A percentile compares a stretch with the other conserved stretches of the same genome.
Conservation (phyloP, 1,140 invertebrate genomes). For the Thaumetopoea pityocampa region DNA sequence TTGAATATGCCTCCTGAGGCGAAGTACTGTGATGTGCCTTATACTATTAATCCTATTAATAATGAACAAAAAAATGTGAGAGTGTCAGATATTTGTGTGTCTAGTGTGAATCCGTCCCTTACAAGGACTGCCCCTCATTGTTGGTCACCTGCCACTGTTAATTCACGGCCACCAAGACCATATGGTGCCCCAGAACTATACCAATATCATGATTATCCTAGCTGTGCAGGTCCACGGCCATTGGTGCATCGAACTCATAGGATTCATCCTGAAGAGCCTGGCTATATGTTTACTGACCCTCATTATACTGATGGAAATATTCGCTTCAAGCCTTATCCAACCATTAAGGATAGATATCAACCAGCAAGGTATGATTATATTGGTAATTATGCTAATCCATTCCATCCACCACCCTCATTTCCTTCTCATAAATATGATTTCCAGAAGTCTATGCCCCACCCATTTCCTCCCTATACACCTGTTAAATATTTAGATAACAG, state of each 20-base stretch:
- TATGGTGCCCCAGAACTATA: slow-evolving; percentile 54
- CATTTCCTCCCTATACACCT: slow-evolving; percentile 54
- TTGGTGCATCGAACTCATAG: slow-evolving; percentile 43
- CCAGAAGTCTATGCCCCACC: slow-evolving; percentile 48
- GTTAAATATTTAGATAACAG: slow-evolving; percentile 60
- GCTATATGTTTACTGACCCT: slow-evolving; percentile 45
- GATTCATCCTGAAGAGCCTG: slow-evolving; percentile 38
- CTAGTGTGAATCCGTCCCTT: slow-evolving; percentile 42
- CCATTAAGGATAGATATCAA: slow-evolving; percentile 49
- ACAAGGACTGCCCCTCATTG: slow-evolving; percentile 37
- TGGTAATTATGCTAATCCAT: slow-evolving; percentile 54
- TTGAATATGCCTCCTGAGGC: slow-evolving; percentile 44
- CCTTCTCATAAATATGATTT: slow-evolving; percentile 58
- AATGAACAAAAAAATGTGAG: slow-evolving; percentile 59
- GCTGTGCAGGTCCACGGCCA: slow-evolving; percentile 41
- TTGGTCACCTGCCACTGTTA: slow-evolving; percentile 42
- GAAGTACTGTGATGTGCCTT: slow-evolving; percentile 73
- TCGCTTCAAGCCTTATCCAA: slow-evolving; percentile 64
- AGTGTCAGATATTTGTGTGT: slow-evolving; percentile 42
- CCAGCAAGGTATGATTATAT: slow-evolving; percentile 67
- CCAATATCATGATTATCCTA: slow-evolving; percentile 55
- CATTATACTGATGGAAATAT: slow-evolving; percentile 56
- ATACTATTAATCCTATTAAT: slow-evolving; percentile 47
- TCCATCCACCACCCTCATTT: slow-evolving; percentile 42
- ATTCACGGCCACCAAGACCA: slow-evolving; percentile 38